These are phyloP conservation scores for Aurelia aurita DNA, from an alignment of 30 jellyfish, hydroid and myxozoan species.

Conservation along the genomic window DNA sequence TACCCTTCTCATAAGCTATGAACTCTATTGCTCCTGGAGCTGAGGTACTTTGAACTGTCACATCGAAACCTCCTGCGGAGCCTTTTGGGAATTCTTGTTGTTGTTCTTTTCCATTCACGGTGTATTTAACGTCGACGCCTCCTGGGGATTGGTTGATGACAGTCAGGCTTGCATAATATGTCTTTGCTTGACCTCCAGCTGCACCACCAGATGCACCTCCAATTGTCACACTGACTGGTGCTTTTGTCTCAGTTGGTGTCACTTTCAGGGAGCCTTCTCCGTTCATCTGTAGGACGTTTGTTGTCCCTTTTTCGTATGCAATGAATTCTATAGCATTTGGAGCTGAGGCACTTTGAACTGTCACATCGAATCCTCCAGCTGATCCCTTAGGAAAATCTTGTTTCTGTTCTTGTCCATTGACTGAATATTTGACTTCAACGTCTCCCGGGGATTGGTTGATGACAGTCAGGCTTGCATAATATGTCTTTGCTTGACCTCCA, in stretches of 20 bases:
- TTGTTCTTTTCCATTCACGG: slow-evolving; percentile 51
- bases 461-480: slow-evolving; percentile 37
- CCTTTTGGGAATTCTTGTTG: slow-evolving; percentile 43
- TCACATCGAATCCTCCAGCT: slow-evolving; percentile 24
- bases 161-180: slow-evolving; percentile 52
- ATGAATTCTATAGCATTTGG: slow-evolving; percentile 22
- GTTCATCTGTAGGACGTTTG: slow-evolving; percentile 7
- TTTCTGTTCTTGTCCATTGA: slow-evolving; percentile 26
- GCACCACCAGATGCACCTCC: slow-evolving; percentile 26
- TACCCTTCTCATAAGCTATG: slow-evolving; percentile 71
- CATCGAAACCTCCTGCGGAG: slow-evolving; percentile 53
- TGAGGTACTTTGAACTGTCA: slow-evolving; percentile 25
- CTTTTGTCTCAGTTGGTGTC: slow-evolving; percentile 40
- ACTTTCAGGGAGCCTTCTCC: slow-evolving; percentile 16
- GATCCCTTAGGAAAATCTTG: slow-evolving; percentile 43
- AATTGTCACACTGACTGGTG: slow-evolving; percentile 31
- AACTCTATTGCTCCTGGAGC: slow-evolving; percentile 76
- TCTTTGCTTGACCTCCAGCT: slow-evolving; percentile 31
- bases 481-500: slow-evolving; percentile 40
- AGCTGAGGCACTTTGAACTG: slow-evolving; percentile 3
- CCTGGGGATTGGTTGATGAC: slow-evolving; percentile 53
- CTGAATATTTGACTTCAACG: slow-evolving; percentile 30
- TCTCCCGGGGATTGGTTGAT: slow-evolving; percentile 33
- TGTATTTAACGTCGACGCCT: slow-evolving; percentile 50
- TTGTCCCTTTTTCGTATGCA: slow-evolving; percentile 47